Conservation (phyloP, 2,888 invertebrate species). For the Sarcophaga subvicina region DNA sequence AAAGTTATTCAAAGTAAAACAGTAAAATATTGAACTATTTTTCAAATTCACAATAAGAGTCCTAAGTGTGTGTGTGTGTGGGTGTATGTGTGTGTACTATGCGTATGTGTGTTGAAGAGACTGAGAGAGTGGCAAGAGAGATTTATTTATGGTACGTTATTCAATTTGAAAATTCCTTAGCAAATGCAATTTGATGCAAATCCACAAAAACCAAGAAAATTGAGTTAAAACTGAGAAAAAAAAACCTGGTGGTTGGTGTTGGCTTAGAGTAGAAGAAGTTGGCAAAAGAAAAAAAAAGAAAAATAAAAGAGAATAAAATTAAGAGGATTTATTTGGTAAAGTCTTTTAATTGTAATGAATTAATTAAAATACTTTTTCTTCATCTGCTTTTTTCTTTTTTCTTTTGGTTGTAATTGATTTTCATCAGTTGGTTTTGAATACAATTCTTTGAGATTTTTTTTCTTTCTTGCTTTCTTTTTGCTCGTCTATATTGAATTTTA, state of each 20-base stretch:
- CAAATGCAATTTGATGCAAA: constrained; percentile 63
- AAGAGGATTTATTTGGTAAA: constrained; percentile 60
- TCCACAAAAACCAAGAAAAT: constrained; percentile 65
- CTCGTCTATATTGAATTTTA: constrained; percentile 43
- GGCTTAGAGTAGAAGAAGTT: no score
- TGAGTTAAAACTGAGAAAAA: constrained; percentile 21
- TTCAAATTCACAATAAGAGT: constrained; percentile 18
- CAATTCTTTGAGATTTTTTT: neutral
- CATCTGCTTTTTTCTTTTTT: constrained; percentile 36
- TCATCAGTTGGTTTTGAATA: constrained; percentile 48
- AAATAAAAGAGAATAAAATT: constrained; percentile 51
- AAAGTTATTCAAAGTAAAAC: neutral
- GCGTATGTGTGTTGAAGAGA: neutral
- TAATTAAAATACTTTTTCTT: constrained; percentile 62
- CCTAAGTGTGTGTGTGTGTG: neutral
- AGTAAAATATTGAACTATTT: no score
- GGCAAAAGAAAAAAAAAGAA: no score
- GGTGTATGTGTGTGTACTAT: neutral
- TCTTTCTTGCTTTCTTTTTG: constrained; percentile 1
- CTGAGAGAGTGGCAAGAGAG: constrained; percentile 19
- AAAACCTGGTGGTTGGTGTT: no score
- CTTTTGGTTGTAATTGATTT: constrained; percentile 54
- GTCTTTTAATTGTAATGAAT: constrained; percentile 68
- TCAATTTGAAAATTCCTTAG: constrained; percentile 43
- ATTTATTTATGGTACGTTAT: constrained; percentile 55